These are phyloP conservation scores for Quadroppia sp. DNA, from an alignment of 2,888 invertebrate genomes.

Conservation along the genomic window DNA sequence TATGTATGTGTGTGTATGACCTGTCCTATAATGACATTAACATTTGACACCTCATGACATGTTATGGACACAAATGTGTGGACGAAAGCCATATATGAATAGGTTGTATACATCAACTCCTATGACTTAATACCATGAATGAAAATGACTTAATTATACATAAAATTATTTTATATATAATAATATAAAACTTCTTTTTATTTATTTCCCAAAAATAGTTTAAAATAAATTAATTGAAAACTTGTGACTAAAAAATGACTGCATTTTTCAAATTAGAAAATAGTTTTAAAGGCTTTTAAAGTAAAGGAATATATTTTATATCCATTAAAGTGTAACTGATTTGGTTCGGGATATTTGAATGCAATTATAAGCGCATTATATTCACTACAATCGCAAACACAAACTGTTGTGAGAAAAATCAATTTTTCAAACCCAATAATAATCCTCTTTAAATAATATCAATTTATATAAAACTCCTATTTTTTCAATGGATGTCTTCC, in stretches of 20 bases:
- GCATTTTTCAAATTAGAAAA: neutral
- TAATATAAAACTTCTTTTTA: neutral
- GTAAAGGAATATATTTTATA: neutral
- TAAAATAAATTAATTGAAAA: neutral
- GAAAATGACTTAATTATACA: too few relatives aligned
- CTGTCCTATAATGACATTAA: neutral
- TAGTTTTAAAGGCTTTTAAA: neutral
- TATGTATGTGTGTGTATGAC: neutral
- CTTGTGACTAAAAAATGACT: neutral
- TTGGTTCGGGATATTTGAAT: neutral
- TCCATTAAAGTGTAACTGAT: conserved; percentile 2
- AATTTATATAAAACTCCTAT: too few relatives aligned
- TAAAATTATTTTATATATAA: too few relatives aligned
- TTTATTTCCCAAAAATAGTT: neutral
- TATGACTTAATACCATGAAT: too few relatives aligned
- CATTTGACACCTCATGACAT: neutral
- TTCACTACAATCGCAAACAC: neutral
- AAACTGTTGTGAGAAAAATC: neutral
- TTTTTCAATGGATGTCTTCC: too few relatives aligned
- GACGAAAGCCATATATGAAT: too few relatives aligned
- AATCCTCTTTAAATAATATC: too few relatives aligned
- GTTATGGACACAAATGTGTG: neutral
- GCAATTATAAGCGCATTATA: neutral
- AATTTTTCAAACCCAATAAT: neutral
- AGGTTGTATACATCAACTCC: too few relatives aligned